Evolutionary conservation across 2,113 vertebrate genomes (phyloP).

Genomic region (Pongo pygmaeus): DNA sequence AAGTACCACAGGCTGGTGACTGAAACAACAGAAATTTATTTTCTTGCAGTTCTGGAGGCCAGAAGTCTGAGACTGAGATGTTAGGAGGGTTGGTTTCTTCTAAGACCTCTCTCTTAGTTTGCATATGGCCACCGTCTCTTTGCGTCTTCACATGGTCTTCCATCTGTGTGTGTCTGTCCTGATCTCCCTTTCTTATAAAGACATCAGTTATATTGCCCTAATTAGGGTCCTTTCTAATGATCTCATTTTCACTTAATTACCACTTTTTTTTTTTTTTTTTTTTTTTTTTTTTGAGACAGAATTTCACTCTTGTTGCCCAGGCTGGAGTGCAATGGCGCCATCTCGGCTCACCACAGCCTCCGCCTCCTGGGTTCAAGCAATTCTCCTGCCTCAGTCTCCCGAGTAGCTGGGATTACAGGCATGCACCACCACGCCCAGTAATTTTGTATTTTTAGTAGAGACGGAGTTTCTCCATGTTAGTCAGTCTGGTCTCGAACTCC

Average conservation of each 20-base stretch:
- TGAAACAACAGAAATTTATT: not conserved
- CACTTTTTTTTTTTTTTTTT: not conserved
- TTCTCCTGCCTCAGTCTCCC: no score
- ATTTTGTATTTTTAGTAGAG: no score
- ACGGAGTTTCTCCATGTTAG: no score
- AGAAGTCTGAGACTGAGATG: not conserved
- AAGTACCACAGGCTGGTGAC: not conserved
- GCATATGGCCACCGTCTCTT: not conserved
- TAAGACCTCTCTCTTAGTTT: not conserved
- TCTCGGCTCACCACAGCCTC: no score
- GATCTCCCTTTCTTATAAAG: not conserved
- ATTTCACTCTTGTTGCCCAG: no score
- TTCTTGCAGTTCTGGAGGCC: not conserved
- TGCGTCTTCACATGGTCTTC: not conserved
- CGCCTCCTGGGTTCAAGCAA: no score
- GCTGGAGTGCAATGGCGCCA: no score
- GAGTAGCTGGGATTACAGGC: no score
- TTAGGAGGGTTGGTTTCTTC: not conserved
- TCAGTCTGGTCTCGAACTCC: no score
- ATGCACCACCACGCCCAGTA: no score
- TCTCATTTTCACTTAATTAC: not conserved
- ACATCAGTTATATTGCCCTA: not conserved
- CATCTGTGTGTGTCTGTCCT: not conserved
- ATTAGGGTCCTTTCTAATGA: not conserved
- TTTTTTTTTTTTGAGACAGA: no score